phyloP scores from a whole-genome alignment of 1,140 invertebrate genomes.

The Akabosia matsudoensis region DNA sequence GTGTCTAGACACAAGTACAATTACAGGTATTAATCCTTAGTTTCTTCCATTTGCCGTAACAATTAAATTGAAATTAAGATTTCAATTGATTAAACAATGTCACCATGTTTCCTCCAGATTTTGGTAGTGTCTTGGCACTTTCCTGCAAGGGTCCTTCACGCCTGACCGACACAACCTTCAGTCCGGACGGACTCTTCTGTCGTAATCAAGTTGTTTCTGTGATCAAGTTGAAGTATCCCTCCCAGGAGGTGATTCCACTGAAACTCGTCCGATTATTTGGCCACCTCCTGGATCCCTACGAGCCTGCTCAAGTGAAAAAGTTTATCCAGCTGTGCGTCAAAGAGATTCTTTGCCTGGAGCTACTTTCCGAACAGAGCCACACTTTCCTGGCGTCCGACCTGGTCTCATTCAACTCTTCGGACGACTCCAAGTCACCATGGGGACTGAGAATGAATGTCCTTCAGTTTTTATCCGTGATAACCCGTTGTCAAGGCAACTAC shows the following conservation, averaged over 20 bases:
- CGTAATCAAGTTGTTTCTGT: constrained; percentile 17
- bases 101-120: no score
- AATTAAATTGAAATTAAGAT: no score
- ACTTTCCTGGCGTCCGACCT: background rate
- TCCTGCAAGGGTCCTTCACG: constrained; percentile 26
- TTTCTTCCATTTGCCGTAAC: no score
- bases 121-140: constrained; percentile 27
- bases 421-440: constrained; percentile 14
- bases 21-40: no score
- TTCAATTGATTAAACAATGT: no score
- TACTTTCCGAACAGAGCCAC: background rate
- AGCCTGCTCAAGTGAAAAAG: constrained; percentile 12
- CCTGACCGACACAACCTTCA: constrained; percentile 18
- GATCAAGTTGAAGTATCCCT: background rate
- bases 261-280: constrained; percentile 23
- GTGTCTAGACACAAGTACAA: no score
- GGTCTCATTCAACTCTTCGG: background rate
- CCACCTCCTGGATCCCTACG: constrained; percentile 9
- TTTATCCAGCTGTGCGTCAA: constrained; percentile 17
- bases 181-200: constrained; percentile 26
- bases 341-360: constrained; percentile 22
- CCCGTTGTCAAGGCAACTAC: background rate
- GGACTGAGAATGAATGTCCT: constrained; percentile 16
- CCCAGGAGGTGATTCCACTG: background rate
- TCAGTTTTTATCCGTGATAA: constrained; percentile 21